A percentile compares a stretch with the other conserved stretches of the same genome.
Evolutionary conservation across 2,113 vertebrate genomes (phyloP).

Genomic region (Semnornis frantzii): DNA sequence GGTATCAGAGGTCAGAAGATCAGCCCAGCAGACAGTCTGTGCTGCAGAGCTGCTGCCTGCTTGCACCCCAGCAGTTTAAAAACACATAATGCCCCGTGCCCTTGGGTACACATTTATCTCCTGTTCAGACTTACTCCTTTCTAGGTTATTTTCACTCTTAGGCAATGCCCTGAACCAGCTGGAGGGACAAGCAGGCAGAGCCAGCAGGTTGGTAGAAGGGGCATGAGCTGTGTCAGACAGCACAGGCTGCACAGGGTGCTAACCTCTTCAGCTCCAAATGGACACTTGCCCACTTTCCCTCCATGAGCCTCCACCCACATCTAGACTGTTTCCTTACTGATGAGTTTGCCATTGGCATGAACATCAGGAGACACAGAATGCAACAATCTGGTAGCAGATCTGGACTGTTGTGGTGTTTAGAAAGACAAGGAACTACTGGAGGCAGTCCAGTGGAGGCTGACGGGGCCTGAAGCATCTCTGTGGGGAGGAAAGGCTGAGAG

Average conservation of each 20-base stretch:
- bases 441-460: too few relatives aligned
- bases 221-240: neutral
- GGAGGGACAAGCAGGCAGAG: neutral
- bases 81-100: neutral
- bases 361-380: neutral
- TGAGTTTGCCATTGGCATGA: neutral
- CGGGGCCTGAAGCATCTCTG: too few relatives aligned
- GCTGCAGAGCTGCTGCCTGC: neutral
- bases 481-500: too few relatives aligned
- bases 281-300: neutral
- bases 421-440: too few relatives aligned
- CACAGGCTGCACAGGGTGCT: neutral
- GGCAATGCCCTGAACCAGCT: neutral
- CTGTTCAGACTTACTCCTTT: fast-evolving
- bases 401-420: neutral
- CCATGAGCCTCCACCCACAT: neutral
- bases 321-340: neutral
- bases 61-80: neutral
- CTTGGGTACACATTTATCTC: neutral
- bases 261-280: neutral
- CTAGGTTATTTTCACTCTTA: neutral
- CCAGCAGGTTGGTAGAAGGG: neutral
- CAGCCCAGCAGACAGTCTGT: neutral
- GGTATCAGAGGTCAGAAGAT: neutral
- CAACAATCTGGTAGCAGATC: neutral